phyloP scores from a whole-genome alignment of 1,140 invertebrate genomes.

The Calliopsis andreniformis region DNA sequence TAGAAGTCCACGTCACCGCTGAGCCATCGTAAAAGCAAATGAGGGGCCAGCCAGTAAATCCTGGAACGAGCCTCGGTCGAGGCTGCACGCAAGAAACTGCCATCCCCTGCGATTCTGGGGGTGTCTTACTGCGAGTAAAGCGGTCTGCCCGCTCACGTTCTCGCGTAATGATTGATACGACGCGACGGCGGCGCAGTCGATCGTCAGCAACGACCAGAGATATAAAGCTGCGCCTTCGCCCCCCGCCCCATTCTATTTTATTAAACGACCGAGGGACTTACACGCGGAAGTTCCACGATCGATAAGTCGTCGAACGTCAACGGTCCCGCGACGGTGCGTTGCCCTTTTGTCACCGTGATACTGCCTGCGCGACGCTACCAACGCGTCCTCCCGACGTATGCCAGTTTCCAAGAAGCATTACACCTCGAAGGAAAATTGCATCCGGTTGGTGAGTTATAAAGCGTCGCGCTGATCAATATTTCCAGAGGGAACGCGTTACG shows the following conservation, averaged over 20 bases:
- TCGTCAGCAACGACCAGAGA: constrained; percentile 7
- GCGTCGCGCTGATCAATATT: neutral
- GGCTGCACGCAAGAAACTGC: neutral
- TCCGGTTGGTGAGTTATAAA: neutral
- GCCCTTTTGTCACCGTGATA: constrained; percentile 6
- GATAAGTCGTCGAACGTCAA: constrained; percentile 20
- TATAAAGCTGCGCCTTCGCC: neutral
- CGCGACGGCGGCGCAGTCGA: neutral
- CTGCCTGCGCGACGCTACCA: neutral
- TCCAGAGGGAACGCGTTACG: neutral
- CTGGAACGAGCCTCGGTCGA: neutral
- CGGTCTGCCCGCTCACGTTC: neutral
- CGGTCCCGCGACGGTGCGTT: constrained; percentile 13
- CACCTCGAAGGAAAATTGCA: neutral
- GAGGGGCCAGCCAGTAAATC: neutral
- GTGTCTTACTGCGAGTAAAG: neutral
- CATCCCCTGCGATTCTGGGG: neutral
- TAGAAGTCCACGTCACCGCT: neutral
- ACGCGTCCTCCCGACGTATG: neutral
- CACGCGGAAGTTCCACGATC: neutral
- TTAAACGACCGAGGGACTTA: constrained; percentile 1
- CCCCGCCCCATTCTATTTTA: neutral
- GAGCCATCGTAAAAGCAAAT: neutral
- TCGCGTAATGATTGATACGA: neutral
- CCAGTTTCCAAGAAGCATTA: constrained; percentile 5